Base-by-base conservation (phyloP, 1,140 invertebrate species). In the Dinothrombium tinctorium region DNA sequence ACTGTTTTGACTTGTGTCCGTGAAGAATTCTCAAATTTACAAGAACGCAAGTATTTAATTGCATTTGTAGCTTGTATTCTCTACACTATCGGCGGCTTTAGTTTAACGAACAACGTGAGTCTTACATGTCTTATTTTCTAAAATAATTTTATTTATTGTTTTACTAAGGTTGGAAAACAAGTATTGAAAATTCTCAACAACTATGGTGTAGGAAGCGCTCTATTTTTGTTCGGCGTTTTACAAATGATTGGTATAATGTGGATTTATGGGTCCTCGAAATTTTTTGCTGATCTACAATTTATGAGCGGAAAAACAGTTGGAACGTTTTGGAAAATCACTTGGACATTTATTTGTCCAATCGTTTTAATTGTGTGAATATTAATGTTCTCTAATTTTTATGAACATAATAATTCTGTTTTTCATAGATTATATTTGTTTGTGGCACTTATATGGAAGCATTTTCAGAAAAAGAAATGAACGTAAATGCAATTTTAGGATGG, bases 111-210 rank as follows among this genome's bases (percentile, higher is more conserved):
- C 21, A 43, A 50, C 43, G 50, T 51, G 50, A 42, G 44, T 32
- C n/a, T n/a, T n/a, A n/a, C n/a, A n/a, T n/a, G n/a, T n/a, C n/a
- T n/a, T n/a, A n/a, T n/a, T n/a, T n/a, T n/a, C n/a, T n/a, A n/a
- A n/a, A n/a, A n/a, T n/a, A n/a, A n/a, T n/a, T n/a, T n/a, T n/a
- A n/a, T n/a, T n/a, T n/a, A n/a, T n/a, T n/a, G n/a, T n/a, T n/a
- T n/a, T n/a, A 28, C 26, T 8, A 51, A 86, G 81, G 83, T 79
- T 40, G 83, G 84, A 1, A 77, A 81, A 53, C 82, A 74, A 52
- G 69, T 87, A 24, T 60, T 90, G 21, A 75, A 71, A 41, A 56
- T 90, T 14, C 72, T 89, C 23, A 82, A 90, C 55, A 71, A 72
- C 50, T 89, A 77, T 54, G 80, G 73, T 7, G 74, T 73, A 22